These are phyloP conservation scores for Dolichopus griseipennis DNA, from an alignment of 2,888 invertebrate species.

Conservation along the genomic window DNA sequence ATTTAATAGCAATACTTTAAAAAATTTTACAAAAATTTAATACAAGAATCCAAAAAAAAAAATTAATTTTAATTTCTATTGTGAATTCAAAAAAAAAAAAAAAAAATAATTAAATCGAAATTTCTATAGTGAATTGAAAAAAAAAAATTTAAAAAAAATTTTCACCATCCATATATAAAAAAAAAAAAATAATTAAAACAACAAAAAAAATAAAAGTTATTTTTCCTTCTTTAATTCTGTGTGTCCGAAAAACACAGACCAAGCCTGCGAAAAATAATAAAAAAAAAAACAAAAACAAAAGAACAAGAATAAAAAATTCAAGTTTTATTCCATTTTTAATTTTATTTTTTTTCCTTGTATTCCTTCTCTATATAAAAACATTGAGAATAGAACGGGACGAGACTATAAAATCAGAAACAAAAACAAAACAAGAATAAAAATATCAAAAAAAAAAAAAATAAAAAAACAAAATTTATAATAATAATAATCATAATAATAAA, in stretches of 20 bases:
- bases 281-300: constrained; percentile 12
- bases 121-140: background rate
- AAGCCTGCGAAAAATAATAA: constrained; percentile 17
- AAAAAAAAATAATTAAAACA: too few relatives aligned
- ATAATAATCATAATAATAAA: background rate
- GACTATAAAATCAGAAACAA: constrained; percentile 11
- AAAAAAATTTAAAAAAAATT: too few relatives aligned
- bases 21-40: too few relatives aligned
- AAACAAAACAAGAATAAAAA: constrained; percentile 2
- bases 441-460: constrained; percentile 15
- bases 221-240: background rate
- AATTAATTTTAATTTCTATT: too few relatives aligned
- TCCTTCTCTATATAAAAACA: constrained; percentile 14
- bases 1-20: too few relatives aligned
- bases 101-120: background rate
- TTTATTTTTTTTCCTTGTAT: constrained; percentile 8
- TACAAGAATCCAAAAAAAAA: background rate
- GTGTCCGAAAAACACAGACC: constrained; percentile 1
- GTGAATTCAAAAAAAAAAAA: background rate
- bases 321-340: constrained; percentile 10
- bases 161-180: too few relatives aligned
- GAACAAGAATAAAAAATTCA: constrained; percentile 10
- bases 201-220: too few relatives aligned
- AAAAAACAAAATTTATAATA: constrained; percentile 14
- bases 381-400: constrained; percentile 9